Evolutionary conservation across 2,113 vertebrate genomes (phyloP).

Genomic region (Leuciscus idus): DNA sequence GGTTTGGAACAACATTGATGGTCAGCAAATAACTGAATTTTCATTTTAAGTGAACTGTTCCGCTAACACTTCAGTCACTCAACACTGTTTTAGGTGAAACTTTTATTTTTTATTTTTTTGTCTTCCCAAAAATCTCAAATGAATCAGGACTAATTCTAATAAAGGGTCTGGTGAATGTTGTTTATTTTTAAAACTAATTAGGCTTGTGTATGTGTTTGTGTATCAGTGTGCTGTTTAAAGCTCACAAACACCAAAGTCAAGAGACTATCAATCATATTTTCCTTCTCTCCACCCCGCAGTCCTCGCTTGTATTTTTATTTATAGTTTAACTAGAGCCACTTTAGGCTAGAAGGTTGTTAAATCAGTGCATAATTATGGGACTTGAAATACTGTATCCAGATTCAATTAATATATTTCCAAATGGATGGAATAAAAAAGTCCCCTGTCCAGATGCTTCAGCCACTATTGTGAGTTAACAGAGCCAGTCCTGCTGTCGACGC

Average conservation of each 20-base stretch:
- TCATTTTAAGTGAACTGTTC: background rate
- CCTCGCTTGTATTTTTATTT: background rate
- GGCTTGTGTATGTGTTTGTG: background rate
- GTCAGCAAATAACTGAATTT: background rate
- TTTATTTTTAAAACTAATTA: background rate
- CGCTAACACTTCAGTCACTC: background rate
- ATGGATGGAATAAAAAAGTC: background rate
- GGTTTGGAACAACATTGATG: background rate
- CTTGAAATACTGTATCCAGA: constrained; percentile 1
- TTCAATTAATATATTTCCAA: constrained; percentile 38
- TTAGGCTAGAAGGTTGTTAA: background rate
- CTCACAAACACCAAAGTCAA: constrained; percentile 9
- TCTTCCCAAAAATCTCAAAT: background rate
- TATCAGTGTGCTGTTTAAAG: background rate
- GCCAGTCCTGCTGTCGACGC: constrained; percentile 10
- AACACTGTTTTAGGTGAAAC: background rate
- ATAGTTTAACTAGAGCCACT: constrained; percentile 14
- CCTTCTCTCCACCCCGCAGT: background rate
- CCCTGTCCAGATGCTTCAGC: constrained; percentile 3
- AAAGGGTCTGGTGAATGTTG: background rate
- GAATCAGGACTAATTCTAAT: background rate
- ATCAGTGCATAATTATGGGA: constrained; percentile 3
- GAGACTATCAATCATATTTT: background rate
- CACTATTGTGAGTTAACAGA: background rate
- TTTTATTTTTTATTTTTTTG: background rate